Evolutionary conservation across 2,113 vertebrate species (phyloP).

Genomic region (Muntiacus muntjak): DNA sequence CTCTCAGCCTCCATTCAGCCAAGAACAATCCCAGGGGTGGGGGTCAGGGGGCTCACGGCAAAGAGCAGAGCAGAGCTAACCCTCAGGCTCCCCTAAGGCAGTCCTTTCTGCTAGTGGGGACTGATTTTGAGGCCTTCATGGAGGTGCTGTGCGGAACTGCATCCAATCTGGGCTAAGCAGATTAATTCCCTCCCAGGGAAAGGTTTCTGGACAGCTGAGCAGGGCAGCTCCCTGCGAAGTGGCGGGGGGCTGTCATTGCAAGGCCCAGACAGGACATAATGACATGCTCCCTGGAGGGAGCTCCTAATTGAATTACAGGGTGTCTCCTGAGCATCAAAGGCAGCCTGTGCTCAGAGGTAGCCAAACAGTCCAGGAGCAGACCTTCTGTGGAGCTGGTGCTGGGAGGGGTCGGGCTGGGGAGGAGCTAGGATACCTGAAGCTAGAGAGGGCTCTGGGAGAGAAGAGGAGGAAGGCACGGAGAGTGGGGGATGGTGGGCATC

Average conservation of each 20-base stretch:
- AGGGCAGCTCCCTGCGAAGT: constrained; percentile 73
- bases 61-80: background rate
- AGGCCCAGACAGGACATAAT: constrained; percentile 80
- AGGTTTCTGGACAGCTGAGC: constrained; percentile 79
- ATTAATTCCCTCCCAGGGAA: constrained; percentile 80
- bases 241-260: constrained; percentile 78
- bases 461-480: background rate
- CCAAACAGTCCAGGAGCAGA: background rate
- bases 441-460: background rate
- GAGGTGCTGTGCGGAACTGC: constrained; percentile 57
- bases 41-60: background rate
- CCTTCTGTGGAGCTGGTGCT: background rate
- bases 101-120: constrained; percentile 65
- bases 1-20: background rate
- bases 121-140: constrained; percentile 65
- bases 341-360: constrained; percentile 62
- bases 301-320: constrained; percentile 82
- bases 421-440: background rate
- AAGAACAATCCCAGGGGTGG: background rate
- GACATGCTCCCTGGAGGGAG: constrained; percentile 79
- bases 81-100: background rate
- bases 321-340: constrained; percentile 79
- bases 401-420: background rate
- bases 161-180: constrained; percentile 79
- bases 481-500: background rate